Evolutionary conservation across 2,797 vertebrate species (phyloP), one percentile per base, ranked within the genome.

Genomic region (Oryzias dopingdopingensis): DNA sequence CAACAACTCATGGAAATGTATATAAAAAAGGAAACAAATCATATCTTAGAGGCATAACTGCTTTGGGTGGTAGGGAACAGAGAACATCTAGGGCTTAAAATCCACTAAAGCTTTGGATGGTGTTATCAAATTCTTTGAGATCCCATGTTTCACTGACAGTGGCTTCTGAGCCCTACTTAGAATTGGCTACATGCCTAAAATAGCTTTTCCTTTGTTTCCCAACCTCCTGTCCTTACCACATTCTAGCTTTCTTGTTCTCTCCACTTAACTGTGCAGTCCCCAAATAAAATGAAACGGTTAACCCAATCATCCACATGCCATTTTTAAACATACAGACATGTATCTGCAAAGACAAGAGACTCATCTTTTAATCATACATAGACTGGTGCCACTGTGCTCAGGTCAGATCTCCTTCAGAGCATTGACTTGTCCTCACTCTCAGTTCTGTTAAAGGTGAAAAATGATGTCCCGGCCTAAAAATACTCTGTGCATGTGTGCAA

Each of bases 391-490:
- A 69, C 58, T 50, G 54, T 42, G 20, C 70, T 76, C 51, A 56
- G 77, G 72, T 84, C 65, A 70, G 80, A 82, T 73, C 62, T 79
- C 54, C 71, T 76, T 79, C 45, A 5, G 66, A 80, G 80, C 80
- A 76, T 75, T 79, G 72, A 71, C 67, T 83, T 87, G 83, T 80
- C 67, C 70, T 60, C 65, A 62, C 71, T 58, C 67, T 67, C 22
- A 1, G 63, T 61, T 55, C 45, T 57, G 20, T 49, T 56, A 41
- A 62, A 58, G 62, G 55, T 77, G 76, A 72, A 83, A 87, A 83
- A 80, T 74, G 49, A 85, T 66, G 74, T 68, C 62, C 6, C 72
- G 52, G 57, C 70, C 75, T 83, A 87, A 83, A 88, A 86, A 86
- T 79, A 82, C 64, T 58, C 57, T 62, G 50, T 56, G 53, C 63